These are phyloP conservation scores for Euura saliciscinereae DNA, from an alignment of 1,140 invertebrate species.

Conservation along the genomic window DNA sequence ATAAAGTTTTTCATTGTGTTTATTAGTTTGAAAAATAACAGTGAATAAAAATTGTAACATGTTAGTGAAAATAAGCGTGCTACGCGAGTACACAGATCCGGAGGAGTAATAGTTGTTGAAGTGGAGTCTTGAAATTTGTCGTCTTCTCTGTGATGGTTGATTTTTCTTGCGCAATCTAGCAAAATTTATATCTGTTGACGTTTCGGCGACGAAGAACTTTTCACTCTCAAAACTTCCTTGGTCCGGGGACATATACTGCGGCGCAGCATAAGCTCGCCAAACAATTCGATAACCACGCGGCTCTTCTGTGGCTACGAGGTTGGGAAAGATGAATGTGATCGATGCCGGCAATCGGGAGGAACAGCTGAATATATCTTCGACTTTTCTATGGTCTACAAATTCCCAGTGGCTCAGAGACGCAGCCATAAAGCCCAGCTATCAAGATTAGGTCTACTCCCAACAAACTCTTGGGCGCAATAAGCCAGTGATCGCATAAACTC, in stretches of 20 bases:
- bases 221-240: not conserved
- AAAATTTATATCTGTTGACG: not conserved
- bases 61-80: too few species aligned
- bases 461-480: not conserved
- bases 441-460: not conserved
- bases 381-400: not conserved
- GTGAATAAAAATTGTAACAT: too few species aligned
- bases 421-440: not conserved
- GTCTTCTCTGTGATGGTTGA: not conserved
- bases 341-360: not conserved
- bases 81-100: too few species aligned
- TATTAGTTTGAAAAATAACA: too few species aligned
- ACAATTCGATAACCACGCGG: not conserved
- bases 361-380: not conserved
- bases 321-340: not conserved
- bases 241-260: not conserved
- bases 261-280: not conserved
- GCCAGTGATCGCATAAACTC: not conserved
- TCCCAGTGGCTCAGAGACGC: not conserved
- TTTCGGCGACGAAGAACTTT: slow-evolving; percentile 2
- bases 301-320: not conserved
- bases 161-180: not conserved
- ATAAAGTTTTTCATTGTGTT: too few species aligned
- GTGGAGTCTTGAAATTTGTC: not conserved
- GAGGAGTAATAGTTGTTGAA: too few species aligned